Conservation (phyloP, 2,797 vertebrate species). For the Microtus obscurus region DNA sequence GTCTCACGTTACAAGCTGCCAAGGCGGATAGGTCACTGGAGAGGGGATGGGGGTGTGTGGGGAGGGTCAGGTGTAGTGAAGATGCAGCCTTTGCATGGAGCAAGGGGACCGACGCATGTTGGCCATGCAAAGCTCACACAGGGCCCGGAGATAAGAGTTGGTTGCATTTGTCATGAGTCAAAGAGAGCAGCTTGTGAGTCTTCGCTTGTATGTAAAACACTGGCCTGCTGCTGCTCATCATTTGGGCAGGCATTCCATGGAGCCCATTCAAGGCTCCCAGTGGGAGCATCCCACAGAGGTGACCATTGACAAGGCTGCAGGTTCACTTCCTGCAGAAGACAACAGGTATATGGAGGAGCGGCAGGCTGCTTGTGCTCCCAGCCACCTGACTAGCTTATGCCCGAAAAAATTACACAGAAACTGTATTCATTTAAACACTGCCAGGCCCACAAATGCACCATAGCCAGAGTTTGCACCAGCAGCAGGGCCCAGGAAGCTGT, state of each 20-base stretch:
- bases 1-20: rapidly evolving
- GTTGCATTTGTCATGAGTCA: neutral
- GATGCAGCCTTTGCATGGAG: neutral
- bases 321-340: neutral
- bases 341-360: no score
- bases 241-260: neutral
- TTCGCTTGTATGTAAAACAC: neutral
- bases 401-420: no score
- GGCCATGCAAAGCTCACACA: rapidly evolving
- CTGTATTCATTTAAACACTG: no score
- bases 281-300: neutral
- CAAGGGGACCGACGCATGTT: neutral
- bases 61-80: rapidly evolving
- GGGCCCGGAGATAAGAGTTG: neutral
- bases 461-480: no score
- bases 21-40: rapidly evolving
- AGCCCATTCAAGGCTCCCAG: neutral
- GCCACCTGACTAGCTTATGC: no score
- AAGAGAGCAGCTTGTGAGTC: neutral
- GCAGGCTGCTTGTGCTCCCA: no score
- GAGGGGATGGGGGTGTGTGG: no score
- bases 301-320: rapidly evolving
- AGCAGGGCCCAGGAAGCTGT: no score
- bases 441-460: no score
- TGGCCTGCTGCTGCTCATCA: rapidly evolving